Evolutionary conservation across 2,888 invertebrate genomes (phyloP).

Genomic region (Kryphioiulus occultus): DNA sequence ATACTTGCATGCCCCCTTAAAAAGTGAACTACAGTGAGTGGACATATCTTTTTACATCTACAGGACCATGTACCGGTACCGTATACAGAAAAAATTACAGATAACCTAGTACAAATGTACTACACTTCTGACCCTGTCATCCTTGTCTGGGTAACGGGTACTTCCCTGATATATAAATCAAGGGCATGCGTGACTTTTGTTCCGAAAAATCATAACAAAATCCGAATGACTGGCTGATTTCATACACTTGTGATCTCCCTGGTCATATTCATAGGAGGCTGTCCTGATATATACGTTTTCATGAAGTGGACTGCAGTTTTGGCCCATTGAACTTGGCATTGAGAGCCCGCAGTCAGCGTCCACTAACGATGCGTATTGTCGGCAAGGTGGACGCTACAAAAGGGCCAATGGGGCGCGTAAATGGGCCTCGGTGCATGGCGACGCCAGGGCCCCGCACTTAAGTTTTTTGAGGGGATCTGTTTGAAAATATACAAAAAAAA

Average conservation of each 20-base stretch:
- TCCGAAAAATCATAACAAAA: neutral
- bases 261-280: neutral
- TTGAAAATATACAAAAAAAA: neutral
- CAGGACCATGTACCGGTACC: no score
- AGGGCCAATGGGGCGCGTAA: conserved; percentile 2
- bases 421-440: neutral
- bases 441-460: neutral
- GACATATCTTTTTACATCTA: no score
- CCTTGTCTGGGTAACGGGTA: neutral
- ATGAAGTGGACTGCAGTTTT: conserved; percentile 4
- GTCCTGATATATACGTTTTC: neutral
- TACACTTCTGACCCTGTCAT: no score
- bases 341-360: neutral
- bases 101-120: no score
- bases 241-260: neutral
- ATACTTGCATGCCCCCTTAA: no score
- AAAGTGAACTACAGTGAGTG: no score
- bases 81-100: no score
- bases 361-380: conserved; percentile 28
- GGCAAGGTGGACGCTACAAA: neutral
- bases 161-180: neutral
- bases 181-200: neutral
- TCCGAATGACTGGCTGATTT: neutral
- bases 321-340: neutral
- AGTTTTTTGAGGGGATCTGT: neutral